Evolutionary conservation across 2,888 invertebrate species (phyloP).

Genomic region (Polymixis flavicincta): DNA sequence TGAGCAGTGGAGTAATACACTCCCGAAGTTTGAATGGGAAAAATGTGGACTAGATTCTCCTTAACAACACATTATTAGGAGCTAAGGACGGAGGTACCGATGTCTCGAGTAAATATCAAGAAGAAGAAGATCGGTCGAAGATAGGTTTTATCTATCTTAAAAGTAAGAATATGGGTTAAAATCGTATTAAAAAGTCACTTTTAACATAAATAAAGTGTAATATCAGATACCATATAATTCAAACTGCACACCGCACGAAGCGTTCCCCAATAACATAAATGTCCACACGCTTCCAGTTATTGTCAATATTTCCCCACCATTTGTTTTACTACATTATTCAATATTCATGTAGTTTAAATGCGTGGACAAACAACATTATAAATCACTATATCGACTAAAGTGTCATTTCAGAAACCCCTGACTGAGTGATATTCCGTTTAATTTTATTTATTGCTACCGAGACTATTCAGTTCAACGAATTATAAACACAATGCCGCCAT

Average conservation of each 20-base stretch:
- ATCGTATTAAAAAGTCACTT: neutral
- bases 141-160: neutral
- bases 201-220: slow-evolving; percentile 2
- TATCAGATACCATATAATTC: slow-evolving; percentile 17
- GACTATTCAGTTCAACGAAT: slow-evolving; percentile 55
- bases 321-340: slow-evolving; percentile 66
- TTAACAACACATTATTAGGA: neutral
- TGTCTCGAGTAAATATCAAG: neutral
- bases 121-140: no score
- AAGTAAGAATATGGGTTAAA: neutral
- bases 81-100: no score
- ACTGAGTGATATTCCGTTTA: slow-evolving; percentile 73
- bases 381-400: slow-evolving; percentile 73
- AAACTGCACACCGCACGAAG: slow-evolving; percentile 34
- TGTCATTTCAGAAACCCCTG: slow-evolving; percentile 73
- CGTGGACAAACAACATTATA: slow-evolving; percentile 71
- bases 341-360: slow-evolving; percentile 69
- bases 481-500: slow-evolving; percentile 53
- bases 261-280: slow-evolving; percentile 51
- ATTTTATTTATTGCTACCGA: slow-evolving; percentile 73
- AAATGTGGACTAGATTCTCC: no score
- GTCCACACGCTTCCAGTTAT: slow-evolving; percentile 48
- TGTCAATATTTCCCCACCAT: slow-evolving; percentile 75
- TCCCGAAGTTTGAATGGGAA: no score
- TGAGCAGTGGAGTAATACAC: no score